A percentile compares a stretch with the other conserved stretches of the same genome.
These are phyloP conservation scores for Bombycilla garrulus DNA, from an alignment of 2,113 vertebrate genomes.

Conservation along the genomic window DNA sequence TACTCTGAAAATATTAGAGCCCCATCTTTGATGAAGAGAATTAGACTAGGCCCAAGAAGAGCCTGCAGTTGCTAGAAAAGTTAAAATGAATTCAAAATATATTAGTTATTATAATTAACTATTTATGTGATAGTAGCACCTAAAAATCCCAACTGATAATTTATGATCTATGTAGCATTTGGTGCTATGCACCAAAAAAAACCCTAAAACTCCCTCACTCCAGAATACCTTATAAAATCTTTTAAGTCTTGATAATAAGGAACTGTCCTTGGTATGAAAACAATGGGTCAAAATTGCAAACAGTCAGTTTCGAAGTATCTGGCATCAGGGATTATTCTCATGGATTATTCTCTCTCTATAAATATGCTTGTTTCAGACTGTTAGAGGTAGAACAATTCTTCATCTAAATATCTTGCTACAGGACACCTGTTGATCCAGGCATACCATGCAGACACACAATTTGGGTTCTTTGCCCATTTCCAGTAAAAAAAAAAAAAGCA, in stretches of 20 bases:
- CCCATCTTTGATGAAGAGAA: not conserved
- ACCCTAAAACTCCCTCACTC: not conserved
- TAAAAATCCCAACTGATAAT: not conserved
- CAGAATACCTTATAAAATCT: not conserved
- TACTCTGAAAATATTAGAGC: not conserved
- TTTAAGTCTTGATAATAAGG: not conserved
- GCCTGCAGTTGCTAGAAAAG: not conserved
- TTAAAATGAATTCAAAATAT: not conserved
- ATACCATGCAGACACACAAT: not conserved
- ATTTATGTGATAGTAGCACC: not conserved
- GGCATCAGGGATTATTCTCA: not conserved
- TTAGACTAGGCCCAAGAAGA: not conserved
- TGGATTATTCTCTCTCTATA: not conserved
- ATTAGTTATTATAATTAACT: not conserved
- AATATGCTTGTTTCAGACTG: not conserved
- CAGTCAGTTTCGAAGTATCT: not conserved
- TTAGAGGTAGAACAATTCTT: not conserved
- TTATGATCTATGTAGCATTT: not conserved
- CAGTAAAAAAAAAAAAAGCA: not conserved
- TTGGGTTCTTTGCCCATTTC: not conserved
- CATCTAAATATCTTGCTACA: not conserved
- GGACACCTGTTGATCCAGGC: not conserved
- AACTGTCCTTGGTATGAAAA: not conserved
- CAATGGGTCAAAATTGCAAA: not conserved
- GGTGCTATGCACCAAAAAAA: not conserved